phyloP scores from a whole-genome alignment of 2,113 vertebrate genomes.

The Stigmatopora nigra region DNA sequence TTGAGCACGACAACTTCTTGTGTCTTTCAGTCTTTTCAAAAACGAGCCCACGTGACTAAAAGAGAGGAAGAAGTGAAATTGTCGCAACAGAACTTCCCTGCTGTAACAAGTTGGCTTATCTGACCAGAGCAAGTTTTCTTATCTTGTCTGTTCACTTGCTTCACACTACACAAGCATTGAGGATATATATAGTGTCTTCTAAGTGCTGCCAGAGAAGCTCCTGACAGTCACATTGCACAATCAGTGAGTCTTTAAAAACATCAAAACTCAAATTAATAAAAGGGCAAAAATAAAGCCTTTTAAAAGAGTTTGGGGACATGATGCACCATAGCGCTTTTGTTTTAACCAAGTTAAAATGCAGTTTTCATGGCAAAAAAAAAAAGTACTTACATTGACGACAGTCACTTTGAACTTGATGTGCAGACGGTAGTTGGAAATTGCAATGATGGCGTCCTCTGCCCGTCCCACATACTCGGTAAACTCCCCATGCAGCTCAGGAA shows the following conservation, averaged over 20 bases:
- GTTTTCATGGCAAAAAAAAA: no score
- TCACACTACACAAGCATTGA: not conserved
- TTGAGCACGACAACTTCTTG: not conserved
- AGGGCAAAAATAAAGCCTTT: not conserved
- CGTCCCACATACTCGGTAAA: slow-evolving; percentile 89
- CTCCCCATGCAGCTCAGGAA: slow-evolving; percentile 91
- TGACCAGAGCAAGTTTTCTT: not conserved
- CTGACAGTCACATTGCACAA: not conserved
- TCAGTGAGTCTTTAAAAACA: not conserved
- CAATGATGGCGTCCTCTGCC: slow-evolving; percentile 91
- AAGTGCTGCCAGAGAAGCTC: not conserved
- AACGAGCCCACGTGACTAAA: not conserved
- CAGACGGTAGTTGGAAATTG: slow-evolving; percentile 91
- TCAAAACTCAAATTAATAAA: not conserved
- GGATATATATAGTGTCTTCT: not conserved
- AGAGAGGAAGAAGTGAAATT: slow-evolving; percentile 16
- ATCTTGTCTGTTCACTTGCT: not conserved
- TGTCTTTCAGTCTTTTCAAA: not conserved
- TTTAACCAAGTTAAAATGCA: no score
- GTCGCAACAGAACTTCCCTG: slow-evolving; percentile 25
- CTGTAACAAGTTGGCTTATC: slow-evolving; percentile 9
- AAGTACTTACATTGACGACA: slow-evolving; percentile 84
- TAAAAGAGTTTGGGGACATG: no score
- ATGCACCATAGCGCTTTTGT: no score
- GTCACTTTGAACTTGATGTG: slow-evolving; percentile 98